Evolutionary conservation across 2,797 vertebrate genomes (phyloP).

Genomic region (Gila robusta): DNA sequence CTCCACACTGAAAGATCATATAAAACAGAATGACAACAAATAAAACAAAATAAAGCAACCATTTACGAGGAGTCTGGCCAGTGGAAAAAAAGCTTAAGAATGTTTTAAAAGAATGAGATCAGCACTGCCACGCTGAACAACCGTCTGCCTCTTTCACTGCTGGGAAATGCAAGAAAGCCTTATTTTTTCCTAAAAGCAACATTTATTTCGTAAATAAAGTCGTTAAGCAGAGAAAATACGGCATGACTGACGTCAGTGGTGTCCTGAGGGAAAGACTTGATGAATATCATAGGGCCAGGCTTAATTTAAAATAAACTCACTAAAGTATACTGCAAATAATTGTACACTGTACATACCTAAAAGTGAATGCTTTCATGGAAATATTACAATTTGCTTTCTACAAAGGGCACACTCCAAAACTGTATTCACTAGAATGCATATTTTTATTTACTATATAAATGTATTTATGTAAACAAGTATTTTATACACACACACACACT

Average conservation of each 20-base stretch:
- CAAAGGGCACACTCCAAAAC: not conserved
- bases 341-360: not conserved
- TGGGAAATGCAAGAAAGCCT: constrained; percentile 45
- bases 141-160: constrained; percentile 43
- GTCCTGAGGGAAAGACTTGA: constrained; percentile 53
- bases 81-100: constrained; percentile 57
- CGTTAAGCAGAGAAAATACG: constrained; percentile 54
- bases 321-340: not conserved
- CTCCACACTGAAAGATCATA: constrained; percentile 16
- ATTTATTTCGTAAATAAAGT: constrained; percentile 55
- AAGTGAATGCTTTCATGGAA: not conserved
- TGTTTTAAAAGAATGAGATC: constrained; percentile 57
- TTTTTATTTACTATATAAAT: not conserved
- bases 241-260: constrained; percentile 56
- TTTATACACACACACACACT: not conserved
- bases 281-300: constrained; percentile 51
- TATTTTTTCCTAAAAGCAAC: constrained; percentile 48
- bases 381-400: not conserved
- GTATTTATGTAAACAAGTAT: not conserved
- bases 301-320: not conserved
- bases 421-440: not conserved
- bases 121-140: constrained; percentile 46
- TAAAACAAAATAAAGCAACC: constrained; percentile 46
- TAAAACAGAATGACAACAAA: constrained; percentile 42
- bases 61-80: constrained; percentile 48